Base-by-base conservation (phyloP, 2,888 invertebrate species). In the Drosophila kuntzei region DNA sequence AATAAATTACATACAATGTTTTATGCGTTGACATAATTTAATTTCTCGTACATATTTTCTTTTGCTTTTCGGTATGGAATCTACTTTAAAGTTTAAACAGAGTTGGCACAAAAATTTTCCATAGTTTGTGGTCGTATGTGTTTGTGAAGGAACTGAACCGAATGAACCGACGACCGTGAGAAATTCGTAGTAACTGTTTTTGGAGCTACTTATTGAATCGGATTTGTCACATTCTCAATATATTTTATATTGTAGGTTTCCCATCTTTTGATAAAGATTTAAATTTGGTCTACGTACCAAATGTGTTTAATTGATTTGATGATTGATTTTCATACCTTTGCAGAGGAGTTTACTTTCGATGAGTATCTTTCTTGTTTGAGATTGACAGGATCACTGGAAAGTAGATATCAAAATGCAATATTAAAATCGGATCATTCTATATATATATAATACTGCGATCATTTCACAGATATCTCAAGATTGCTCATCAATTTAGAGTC, bases 31-130 rank as follows among this genome's bases (percentile, higher is more conserved):
- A 70, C 69, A 70, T 75, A 81, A 76, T 79, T 80, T 70, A 72
- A 71, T 83, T 76, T 54, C 69, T 55, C 69, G 55, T 75, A 75
- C 68, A 71, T 69, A 61, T 68, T 64, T 37, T 58, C 55, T 51
- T 50, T 41, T n/a, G n/a, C 8, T 14, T 16, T 37, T 50, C 14
- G 64, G 25, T 58, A 53, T 75, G 41, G 55, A 60, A 55, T 61
- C 57, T 76, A 84, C 71, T 85, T 76, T 75, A 71, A 80, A 87
- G 76, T 85, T 76, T 75, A 71, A 80, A 87, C 78, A 84, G 80
- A 86, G 86, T 89, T 90, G 90, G 90, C 84, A 90, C 90, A 77
- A 60, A 71, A 67, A 71, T 55, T 61, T 70, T 76, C 70, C 55
- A 71, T 62, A 63, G 65, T 71, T 80, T 60, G 32, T 62, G 50